Evolutionary conservation across 92 coral and sea anemone genomes (phyloP), one percentile per base, ranked within the genome.

Genomic region (Epizoanthus illoricatus): DNA sequence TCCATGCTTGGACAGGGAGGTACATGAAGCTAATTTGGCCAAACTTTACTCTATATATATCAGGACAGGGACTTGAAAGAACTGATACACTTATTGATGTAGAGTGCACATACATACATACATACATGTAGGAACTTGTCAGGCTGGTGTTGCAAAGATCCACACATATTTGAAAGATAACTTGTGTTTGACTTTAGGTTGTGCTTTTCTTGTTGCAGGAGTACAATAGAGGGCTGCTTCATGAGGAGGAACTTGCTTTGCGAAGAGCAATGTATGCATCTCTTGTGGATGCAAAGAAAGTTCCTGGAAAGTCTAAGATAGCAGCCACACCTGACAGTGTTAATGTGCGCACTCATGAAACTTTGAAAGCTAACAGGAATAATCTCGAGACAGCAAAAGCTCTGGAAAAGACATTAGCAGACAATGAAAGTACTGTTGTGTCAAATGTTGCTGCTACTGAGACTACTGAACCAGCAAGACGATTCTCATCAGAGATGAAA

Each of bases 241-340:
- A 91, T 76, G 94, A 97, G 66, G 99, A 97, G 75, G 99, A 97
- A 81, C 62, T 94, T 16, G 94, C 94, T n/a, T 83, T 97, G 47
- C 87, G 98, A 13, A 85, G 90, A 47, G 99, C 99, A 0, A 83
- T 97, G 65, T 93, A 97, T 85, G 99, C 99, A n/a, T 97, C 99
- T 54, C 75, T 97, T 57, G 73, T 57, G 4, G 91, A 88, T 9
- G 81, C 96, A 45, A 97, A 94, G 73, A 88, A 90, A 66, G 65
- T 68, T 8, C 73, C 88, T 24, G 84, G 71, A 39, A 79, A 79
- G 36, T 6, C 71, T 4, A 63, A 80, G 54, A 47, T 56, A 71
- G 40, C n/a, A 45, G 54, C 75, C 24, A 7, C 43, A 9, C 36
- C 54, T 39, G 74, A 73, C 65, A 73, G 7, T 47, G 49, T 15